Conservation (phyloP, 2,797 vertebrate species). For the Fratercula arctica region DNA sequence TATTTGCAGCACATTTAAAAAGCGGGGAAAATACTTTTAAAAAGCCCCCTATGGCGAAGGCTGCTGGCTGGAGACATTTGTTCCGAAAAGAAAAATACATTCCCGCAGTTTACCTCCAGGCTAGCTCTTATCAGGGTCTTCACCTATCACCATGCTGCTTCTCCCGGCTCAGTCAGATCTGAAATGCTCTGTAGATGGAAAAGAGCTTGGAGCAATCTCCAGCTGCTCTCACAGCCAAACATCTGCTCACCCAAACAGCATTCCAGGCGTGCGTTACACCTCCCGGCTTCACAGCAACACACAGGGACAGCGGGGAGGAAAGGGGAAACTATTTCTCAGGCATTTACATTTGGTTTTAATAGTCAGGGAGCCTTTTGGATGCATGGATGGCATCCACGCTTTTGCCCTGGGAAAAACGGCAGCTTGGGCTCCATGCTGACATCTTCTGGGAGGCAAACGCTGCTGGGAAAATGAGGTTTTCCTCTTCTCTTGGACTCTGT, state of each 20-base stretch:
- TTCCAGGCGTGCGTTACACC: neutral
- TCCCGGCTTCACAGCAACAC: conserved; percentile 4
- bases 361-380: neutral
- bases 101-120: neutral
- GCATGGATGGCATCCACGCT: neutral
- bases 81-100: neutral
- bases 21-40: neutral
- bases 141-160: neutral
- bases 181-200: neutral
- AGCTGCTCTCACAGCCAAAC: neutral
- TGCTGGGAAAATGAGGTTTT: neutral
- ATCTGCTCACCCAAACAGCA: conserved; percentile 48
- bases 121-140: neutral
- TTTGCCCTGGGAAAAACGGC: neutral
- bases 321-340: neutral
- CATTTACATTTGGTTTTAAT: conserved; percentile 34
- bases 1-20: neutral
- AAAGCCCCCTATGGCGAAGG: neutral
- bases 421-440: neutral
- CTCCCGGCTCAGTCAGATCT: neutral
- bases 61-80: neutral
- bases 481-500: neutral
- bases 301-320: neutral
- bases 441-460: neutral
- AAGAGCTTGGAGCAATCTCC: neutral